Conservation (phyloP, 2,113 vertebrate species). For the Abramis brama region DNA sequence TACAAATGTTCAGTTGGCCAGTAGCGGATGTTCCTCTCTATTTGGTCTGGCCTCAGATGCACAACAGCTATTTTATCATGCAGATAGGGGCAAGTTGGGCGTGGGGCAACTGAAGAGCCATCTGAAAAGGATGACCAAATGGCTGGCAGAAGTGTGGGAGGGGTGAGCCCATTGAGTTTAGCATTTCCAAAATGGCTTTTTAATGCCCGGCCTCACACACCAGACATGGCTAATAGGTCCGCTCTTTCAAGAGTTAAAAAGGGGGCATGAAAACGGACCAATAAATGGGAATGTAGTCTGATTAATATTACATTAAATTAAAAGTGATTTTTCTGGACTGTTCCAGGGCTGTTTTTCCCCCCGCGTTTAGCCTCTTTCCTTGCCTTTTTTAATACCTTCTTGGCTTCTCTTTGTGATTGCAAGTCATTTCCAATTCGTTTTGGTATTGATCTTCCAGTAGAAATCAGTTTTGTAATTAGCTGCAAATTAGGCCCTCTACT, state of each 20-base stretch:
- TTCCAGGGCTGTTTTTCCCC: slow-evolving; percentile 80
- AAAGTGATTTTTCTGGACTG: slow-evolving; percentile 99
- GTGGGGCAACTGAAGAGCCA: slow-evolving; percentile 71
- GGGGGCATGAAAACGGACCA: slow-evolving; percentile 68
- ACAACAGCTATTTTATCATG: slow-evolving; percentile 83
- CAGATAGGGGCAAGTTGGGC: slow-evolving; percentile 71
- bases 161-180: slow-evolving; percentile 95
- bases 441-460: slow-evolving; percentile 99
- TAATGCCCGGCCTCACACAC: slow-evolving; percentile 90
- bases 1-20: slow-evolving; percentile 84
- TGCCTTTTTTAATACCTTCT: slow-evolving; percentile 81
- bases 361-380: slow-evolving; percentile 72
- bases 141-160: slow-evolving; percentile 99
- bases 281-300: slow-evolving; percentile 87
- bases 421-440: slow-evolving; percentile 99
- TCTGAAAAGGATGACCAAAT: slow-evolving; percentile 93
- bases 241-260: slow-evolving; percentile 81
- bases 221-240: slow-evolving; percentile 88
- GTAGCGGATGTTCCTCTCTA: slow-evolving; percentile 80
- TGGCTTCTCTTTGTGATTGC: slow-evolving; percentile 92
- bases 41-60: slow-evolving; percentile 77
- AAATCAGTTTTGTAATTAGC: slow-evolving; percentile 99
- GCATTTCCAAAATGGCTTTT: slow-evolving; percentile 98
- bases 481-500: slow-evolving; percentile 99
- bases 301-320: slow-evolving; percentile 99